These are phyloP conservation scores for Hyposmocoma kahamanoa DNA, from an alignment of 1,140 invertebrate species.

Conservation along the genomic window DNA sequence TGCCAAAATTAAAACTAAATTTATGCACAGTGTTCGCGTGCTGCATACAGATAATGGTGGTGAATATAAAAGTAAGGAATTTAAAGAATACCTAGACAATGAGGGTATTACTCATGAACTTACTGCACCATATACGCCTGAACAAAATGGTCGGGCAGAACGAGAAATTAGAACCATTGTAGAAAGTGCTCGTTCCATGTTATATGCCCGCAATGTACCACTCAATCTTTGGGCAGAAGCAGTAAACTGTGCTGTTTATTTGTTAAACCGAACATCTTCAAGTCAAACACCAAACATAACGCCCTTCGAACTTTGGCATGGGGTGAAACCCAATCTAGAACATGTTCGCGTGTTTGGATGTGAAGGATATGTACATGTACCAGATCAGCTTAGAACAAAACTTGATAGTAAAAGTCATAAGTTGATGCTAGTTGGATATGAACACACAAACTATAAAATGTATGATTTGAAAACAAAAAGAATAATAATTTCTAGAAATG, in stretches of 20 bases:
- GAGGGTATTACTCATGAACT: conserved; percentile 22
- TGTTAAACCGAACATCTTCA: conserved; percentile 35
- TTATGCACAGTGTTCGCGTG: conserved; percentile 11
- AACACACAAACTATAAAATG: background rate
- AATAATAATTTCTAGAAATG: too few relatives aligned
- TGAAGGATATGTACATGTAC: conserved; percentile 20
- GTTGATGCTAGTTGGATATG: background rate
- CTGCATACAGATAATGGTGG: conserved; percentile 27
- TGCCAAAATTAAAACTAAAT: conserved; percentile 14
- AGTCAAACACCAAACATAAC: conserved; percentile 19
- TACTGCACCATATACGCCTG: conserved; percentile 21
- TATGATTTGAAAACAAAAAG: background rate
- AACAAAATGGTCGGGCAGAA: conserved; percentile 51
- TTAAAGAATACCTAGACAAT: conserved; percentile 15
- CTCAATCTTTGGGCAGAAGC: conserved; percentile 19
- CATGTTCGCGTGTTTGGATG: conserved; percentile 18
- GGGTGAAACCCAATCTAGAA: conserved; percentile 15
- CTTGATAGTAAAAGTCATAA: conserved; percentile 16
- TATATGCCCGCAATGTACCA: conserved; percentile 20
- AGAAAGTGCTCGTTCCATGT: conserved; percentile 21
- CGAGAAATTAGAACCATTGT: conserved; percentile 37
- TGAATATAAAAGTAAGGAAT: conserved; percentile 27
- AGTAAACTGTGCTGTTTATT: conserved; percentile 43
- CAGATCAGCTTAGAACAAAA: conserved; percentile 18
- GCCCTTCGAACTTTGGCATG: conserved; percentile 22